Conservation (phyloP, 2,888 invertebrate genomes). For the Apamea monoglypha region DNA sequence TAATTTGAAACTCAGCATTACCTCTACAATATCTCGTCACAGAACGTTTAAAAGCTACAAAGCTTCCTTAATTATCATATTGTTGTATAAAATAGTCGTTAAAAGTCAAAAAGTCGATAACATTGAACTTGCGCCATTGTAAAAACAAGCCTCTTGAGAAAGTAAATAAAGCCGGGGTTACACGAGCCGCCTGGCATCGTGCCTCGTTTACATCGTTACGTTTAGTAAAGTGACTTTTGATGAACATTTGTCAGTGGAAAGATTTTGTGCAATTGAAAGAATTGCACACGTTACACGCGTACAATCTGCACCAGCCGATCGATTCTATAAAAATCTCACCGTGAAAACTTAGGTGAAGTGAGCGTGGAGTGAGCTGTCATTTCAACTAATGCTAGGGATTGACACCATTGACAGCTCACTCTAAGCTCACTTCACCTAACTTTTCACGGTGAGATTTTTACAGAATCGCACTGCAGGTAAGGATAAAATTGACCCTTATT, state of each 20-base stretch:
- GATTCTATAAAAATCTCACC: too few species aligned
- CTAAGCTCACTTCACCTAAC: too few species aligned
- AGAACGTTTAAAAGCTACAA: constrained; percentile 76
- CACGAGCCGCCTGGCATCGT: constrained; percentile 49
- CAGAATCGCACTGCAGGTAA: too few species aligned
- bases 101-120: constrained; percentile 86
- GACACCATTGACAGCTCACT: too few species aligned
- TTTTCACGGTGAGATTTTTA: too few species aligned
- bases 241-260: constrained; percentile 2
- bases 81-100: constrained; percentile 88
- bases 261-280: background rate
- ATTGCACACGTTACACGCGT: background rate
- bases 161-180: constrained; percentile 73
- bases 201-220: constrained; percentile 52
- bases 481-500: background rate
- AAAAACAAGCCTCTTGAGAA: constrained; percentile 82
- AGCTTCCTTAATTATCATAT: constrained; percentile 86
- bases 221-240: constrained; percentile 17
- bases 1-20: constrained; percentile 64
- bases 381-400: too few species aligned
- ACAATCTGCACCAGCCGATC: background rate
- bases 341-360: too few species aligned
- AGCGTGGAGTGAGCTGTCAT: too few species aligned
- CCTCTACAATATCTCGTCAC: constrained; percentile 66
- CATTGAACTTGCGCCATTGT: constrained; percentile 81